Percentiles rank a stretch among this genome's conserved stretches.
These are phyloP conservation scores for Neoaliturus tenellus DNA, from an alignment of 2,888 invertebrate species.

Conservation along the genomic window DNA sequence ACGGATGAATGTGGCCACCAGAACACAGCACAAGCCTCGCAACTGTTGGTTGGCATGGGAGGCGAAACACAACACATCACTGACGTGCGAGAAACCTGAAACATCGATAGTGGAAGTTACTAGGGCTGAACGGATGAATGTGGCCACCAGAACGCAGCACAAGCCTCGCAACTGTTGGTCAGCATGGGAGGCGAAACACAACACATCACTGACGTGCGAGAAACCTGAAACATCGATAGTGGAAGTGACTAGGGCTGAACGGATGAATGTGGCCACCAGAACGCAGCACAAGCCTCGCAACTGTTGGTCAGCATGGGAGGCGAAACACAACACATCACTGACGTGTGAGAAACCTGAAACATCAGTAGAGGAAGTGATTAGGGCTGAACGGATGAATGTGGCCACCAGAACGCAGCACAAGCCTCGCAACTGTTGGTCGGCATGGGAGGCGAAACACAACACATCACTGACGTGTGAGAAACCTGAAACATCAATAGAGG, in stretches of 20 bases:
- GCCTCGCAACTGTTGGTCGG: constrained; percentile 90
- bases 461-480: constrained; percentile 75
- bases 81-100: constrained; percentile 63
- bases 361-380: constrained; percentile 70
- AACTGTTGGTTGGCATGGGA: constrained; percentile 89
- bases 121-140: constrained; percentile 79
- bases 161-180: constrained; percentile 91
- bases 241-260: constrained; percentile 73
- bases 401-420: constrained; percentile 81
- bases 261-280: constrained; percentile 81
- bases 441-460: constrained; percentile 81
- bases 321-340: constrained; percentile 81
- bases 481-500: too few species aligned
- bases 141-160: constrained; percentile 80
- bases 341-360: constrained; percentile 62
- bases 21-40: constrained; percentile 81
- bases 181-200: constrained; percentile 81
- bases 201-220: constrained; percentile 75
- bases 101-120: too few species aligned
- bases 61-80: constrained; percentile 82
- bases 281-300: constrained; percentile 83
- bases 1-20: constrained; percentile 82
- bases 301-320: constrained; percentile 87
- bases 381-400: constrained; percentile 79
- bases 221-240: constrained; percentile 58